Percentiles rank a stretch among this genome's conserved stretches.
Evolutionary conservation across 2,888 invertebrate species (phyloP).

Genomic region (Amiota mariae): DNA sequence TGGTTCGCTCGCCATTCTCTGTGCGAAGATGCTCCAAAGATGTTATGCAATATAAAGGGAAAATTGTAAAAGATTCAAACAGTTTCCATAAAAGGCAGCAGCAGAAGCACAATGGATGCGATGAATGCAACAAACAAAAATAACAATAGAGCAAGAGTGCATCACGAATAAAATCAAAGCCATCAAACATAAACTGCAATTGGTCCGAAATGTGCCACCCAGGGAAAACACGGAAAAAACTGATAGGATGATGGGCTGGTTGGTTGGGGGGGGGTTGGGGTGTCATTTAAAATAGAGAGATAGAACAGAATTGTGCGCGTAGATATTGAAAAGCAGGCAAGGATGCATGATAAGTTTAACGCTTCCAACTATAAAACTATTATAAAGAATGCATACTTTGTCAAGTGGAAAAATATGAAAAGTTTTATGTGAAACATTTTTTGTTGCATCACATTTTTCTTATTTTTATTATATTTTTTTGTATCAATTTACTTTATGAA

Average conservation of each 20-base stretch:
- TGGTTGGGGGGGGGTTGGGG: not conserved
- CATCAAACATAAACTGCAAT: conserved; percentile 64
- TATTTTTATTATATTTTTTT: not conserved
- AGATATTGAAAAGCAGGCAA: conserved; percentile 27
- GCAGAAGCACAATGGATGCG: conserved; percentile 57
- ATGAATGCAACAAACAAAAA: conserved; percentile 55
- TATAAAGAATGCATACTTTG: conserved; percentile 64
- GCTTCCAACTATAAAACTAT: conserved; percentile 61
- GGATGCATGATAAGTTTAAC: conserved; percentile 50
- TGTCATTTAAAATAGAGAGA: too few relatives aligned
- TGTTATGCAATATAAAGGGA: not conserved
- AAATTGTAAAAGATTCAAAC: conserved; percentile 64
- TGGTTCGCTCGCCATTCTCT: too few relatives aligned
- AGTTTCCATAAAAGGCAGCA: conserved; percentile 56
- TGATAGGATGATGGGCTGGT: not conserved
- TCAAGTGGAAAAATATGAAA: conserved; percentile 67
- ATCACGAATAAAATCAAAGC: conserved; percentile 66
- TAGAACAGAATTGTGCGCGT: not conserved
- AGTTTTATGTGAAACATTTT: conserved; percentile 41
- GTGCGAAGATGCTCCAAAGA: not conserved
- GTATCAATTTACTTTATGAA: conserved; percentile 9
- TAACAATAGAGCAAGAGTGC: conserved; percentile 9
- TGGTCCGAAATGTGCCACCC: conserved; percentile 9
- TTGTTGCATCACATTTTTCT: not conserved
- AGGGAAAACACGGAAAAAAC: conserved; percentile 3